Evolutionary conservation across 2,113 vertebrate genomes (phyloP).

Genomic region (Martes martes): DNA sequence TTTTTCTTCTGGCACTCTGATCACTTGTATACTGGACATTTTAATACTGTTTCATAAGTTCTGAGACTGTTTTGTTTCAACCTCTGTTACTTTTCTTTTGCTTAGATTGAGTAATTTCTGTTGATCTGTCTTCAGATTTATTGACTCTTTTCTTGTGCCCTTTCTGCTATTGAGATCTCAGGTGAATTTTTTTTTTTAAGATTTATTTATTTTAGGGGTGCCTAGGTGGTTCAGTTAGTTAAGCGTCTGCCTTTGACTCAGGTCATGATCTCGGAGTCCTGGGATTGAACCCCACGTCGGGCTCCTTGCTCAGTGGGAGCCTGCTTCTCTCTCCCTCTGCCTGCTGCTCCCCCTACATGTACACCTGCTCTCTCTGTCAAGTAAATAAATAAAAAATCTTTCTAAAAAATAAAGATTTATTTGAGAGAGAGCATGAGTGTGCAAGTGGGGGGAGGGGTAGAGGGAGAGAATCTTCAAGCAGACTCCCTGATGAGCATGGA

Average conservation of each 20-base stretch:
- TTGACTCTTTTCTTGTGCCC: not conserved
- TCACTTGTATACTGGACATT: not conserved
- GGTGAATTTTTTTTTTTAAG: not conserved
- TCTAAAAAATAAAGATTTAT: not conserved
- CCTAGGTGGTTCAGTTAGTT: too few relatives aligned
- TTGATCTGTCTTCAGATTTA: not conserved
- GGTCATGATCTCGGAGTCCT: too few relatives aligned
- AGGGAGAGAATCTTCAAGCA: not conserved
- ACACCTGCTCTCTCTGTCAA: too few relatives aligned
- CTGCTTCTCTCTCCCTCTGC: too few relatives aligned
- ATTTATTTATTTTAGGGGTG: not conserved
- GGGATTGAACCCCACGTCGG: too few relatives aligned
- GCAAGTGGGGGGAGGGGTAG: not conserved
- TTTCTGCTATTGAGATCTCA: not conserved
- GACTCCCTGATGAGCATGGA: not conserved
- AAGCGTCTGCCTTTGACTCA: too few relatives aligned
- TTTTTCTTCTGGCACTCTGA: not conserved
- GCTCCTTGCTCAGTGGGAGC: too few relatives aligned
- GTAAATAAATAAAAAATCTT: too few relatives aligned
- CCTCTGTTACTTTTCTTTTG: not conserved
- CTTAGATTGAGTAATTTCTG: not conserved
- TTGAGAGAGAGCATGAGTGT: not conserved
- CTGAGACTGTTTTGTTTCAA: not conserved
- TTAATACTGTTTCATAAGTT: not conserved
- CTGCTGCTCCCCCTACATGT: too few relatives aligned